Percentiles rank a stretch among this genome's conserved stretches.
Conservation (phyloP, 2,888 invertebrate genomes). For the Neoscelio sp. region DNA sequence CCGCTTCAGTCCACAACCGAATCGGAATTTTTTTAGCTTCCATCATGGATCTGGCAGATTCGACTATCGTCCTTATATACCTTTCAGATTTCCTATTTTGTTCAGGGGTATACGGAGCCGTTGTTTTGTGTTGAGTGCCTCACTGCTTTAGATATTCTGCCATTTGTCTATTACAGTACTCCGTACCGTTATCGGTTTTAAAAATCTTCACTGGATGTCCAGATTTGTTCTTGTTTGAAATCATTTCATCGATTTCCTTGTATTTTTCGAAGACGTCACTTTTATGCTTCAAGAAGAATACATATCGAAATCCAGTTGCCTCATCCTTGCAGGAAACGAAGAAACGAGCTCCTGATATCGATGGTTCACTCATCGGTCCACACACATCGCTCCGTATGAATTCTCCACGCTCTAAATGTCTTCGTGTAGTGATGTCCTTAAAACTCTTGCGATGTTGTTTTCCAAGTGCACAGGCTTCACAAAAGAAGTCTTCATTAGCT, state of each 20-base stretch:
- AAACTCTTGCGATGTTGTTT: conserved; percentile 3
- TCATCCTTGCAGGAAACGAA: conserved; percentile 39
- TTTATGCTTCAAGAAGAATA: conserved; percentile 38
- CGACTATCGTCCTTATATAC: conserved; percentile 33
- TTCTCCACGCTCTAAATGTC: conserved; percentile 30
- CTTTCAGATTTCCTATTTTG: conserved; percentile 50
- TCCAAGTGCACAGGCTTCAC: conserved; percentile 8
- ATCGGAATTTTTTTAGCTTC: background rate
- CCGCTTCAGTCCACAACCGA: conserved; percentile 24
- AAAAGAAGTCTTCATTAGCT: conserved; percentile 10
- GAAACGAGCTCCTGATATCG: conserved; percentile 16
- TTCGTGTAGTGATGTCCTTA: conserved; percentile 10
- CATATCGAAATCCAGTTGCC: background rate
- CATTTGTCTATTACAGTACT: conserved; percentile 33
- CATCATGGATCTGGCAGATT: conserved; percentile 36
- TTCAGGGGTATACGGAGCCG: conserved; percentile 48
- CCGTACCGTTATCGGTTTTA: conserved; percentile 63
- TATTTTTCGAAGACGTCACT: conserved; percentile 25
- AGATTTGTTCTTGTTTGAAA: conserved; percentile 34
- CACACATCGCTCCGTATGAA: conserved; percentile 40
- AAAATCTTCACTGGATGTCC: conserved; percentile 22
- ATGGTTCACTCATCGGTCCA: conserved; percentile 33
- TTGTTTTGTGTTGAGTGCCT: conserved; percentile 37
- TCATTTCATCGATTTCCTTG: conserved; percentile 8
- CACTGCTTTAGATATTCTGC: conserved; percentile 10